Evolutionary conservation across 2,113 vertebrate genomes (phyloP), one percentile per base, ranked within the genome.

Genomic region (Ophthalmolycus amberensis): DNA sequence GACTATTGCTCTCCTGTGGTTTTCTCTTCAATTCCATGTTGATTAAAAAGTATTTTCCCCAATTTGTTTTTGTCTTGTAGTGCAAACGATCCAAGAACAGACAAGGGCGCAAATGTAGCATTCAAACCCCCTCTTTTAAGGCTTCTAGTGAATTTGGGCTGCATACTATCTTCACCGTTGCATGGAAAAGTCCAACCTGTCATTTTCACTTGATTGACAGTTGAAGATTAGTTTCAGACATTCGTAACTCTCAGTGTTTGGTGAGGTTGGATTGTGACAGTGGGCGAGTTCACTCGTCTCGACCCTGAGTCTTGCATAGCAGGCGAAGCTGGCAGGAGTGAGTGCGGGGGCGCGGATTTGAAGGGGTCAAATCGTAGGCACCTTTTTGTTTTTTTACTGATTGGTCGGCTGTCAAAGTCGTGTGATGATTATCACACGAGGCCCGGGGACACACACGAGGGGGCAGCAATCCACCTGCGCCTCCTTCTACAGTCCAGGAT

Each of bases 91-190:
- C 94, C 92, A 87, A 94, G 89, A 89, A 90, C 82, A 94, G 85
- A 87, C 84, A 89, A 85, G 93, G 89, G 92, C 87, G 89, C 91
- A 89, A 78, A 89, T 89, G 88, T 80, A 91, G 81, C 85, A 84
- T 85, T 86, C 71, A 84, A 82, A 87, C 83, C 84, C 87, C 79
- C 54, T 79, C 29, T 66, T 66, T 94, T 95, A 95, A 95, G 94
- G 95, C 94, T 95, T 95, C 90, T 90, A 85, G 94, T 95, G 94
- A 95, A 92, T 91, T 93, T 88, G 86, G 93, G 91, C 93, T 94
- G 95, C 89, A 94, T 94, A 93, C 91, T 92, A 90, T 94, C 94
- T 91, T 90, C 91, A 92, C 84, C 82, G 62, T 85, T 82, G 79
- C 84, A 65, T 77, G 79, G 38, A 90, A 77, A 37, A 85, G 84